Evolutionary conservation across 1,140 invertebrate genomes (phyloP).

Genomic region (Bombus haemorrhoidalis): DNA sequence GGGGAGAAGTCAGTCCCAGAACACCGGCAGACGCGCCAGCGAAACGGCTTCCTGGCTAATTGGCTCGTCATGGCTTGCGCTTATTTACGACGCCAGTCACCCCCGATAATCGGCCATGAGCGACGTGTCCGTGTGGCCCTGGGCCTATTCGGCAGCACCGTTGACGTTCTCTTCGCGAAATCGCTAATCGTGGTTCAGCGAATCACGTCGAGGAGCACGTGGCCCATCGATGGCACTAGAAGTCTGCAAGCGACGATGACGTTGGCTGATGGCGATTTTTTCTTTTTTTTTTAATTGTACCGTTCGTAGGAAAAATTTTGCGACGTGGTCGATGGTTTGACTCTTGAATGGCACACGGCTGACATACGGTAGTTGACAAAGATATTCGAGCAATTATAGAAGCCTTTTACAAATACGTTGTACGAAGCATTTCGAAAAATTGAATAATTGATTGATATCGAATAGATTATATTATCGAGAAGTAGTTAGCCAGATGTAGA

Average conservation of each 20-base stretch:
- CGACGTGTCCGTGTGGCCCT: not conserved
- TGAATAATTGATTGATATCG: not conserved
- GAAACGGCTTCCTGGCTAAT: slow-evolving; percentile 64
- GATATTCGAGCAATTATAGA: no score
- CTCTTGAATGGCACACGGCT: no score
- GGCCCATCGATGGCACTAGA: not conserved
- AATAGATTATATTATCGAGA: not conserved
- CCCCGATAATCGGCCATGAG: slow-evolving; percentile 43
- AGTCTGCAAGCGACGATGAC: not conserved
- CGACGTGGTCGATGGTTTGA: no score
- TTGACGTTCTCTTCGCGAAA: not conserved
- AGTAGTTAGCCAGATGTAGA: no score
- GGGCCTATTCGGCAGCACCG: not conserved
- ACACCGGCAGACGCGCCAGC: slow-evolving; percentile 66
- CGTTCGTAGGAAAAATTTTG: no score
- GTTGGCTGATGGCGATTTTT: not conserved
- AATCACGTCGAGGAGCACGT: not conserved
- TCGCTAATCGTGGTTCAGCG: not conserved
- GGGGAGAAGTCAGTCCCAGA: slow-evolving; percentile 72
- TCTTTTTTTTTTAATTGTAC: not conserved
- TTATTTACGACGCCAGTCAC: slow-evolving; percentile 67
- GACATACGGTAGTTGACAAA: no score
- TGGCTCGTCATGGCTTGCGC: slow-evolving; percentile 58
- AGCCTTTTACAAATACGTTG: no score
- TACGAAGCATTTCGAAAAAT: not conserved